These are phyloP conservation scores for Emydura subglobosa DNA, from an alignment of 2,113 vertebrate species.

Conservation along the genomic window DNA sequence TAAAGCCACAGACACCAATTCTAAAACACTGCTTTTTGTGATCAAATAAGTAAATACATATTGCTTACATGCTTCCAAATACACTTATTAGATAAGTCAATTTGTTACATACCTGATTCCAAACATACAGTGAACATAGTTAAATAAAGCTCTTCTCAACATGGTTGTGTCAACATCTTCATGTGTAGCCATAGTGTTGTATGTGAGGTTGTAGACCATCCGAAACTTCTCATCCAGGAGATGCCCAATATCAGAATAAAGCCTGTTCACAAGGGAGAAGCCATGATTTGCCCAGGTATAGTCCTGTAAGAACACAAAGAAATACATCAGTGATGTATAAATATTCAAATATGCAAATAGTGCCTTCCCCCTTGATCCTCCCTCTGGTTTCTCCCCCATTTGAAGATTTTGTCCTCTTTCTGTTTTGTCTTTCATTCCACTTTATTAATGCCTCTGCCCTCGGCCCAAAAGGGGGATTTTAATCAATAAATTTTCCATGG, in stretches of 20 bases:
- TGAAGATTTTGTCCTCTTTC: background rate
- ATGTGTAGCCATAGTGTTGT: constrained; percentile 87
- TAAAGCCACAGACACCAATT: background rate
- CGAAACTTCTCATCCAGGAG: constrained; percentile 88
- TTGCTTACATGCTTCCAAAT: background rate
- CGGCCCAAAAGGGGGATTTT: background rate
- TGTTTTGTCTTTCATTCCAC: background rate
- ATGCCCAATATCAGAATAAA: constrained; percentile 89
- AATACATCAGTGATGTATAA: background rate
- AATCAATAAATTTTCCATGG: background rate
- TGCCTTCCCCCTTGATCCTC: background rate
- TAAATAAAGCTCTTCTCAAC: constrained; percentile 87
- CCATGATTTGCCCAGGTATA: constrained; percentile 91
- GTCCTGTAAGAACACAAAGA: constrained; percentile 76
- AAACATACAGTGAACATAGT: constrained; percentile 92
- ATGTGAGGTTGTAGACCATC: constrained; percentile 88
- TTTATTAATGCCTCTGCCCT: rapidly evolving
- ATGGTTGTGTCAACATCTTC: constrained; percentile 86
- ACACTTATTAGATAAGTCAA: background rate
- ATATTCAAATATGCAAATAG: background rate
- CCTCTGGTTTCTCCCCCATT: background rate
- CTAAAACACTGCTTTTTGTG: background rate
- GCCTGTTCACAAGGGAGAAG: constrained; percentile 89
- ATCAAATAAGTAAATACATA: background rate
- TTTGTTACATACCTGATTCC: constrained; percentile 84